Evolutionary conservation across 2,797 vertebrate species (phyloP), one percentile per base, ranked within the genome.

Genomic region (Hirundo rustica): DNA sequence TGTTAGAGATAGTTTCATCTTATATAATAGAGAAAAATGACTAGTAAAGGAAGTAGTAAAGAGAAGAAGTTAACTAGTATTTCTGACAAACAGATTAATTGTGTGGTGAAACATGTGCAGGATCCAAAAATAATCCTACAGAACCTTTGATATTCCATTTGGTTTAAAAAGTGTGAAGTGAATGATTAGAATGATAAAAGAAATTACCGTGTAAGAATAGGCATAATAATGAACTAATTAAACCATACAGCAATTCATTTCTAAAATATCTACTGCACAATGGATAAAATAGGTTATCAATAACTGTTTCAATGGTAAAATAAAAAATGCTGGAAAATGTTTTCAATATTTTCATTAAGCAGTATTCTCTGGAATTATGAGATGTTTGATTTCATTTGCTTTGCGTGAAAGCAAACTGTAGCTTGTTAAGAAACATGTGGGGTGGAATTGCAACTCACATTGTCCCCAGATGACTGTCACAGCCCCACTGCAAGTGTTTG

Each of bases 1-100:
- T 71, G 64, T 47, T 81, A 70, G 36, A 78, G 61, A 7, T 48
- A 67, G 61, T 47, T 73, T 81, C 19, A 34, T 94, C 72, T 77
- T 94, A 57, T 25, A 55, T 17, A 89, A 54, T 51, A 75, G 23
- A 61, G 79, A 78, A 90, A 91, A 90, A 73, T 51, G 30, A 75
- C 68, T 91, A 64, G 87, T 96, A 96, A 90, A 88, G 40, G 53
- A 51, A 97, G 91, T 88, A 75, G 75, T 89, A 58, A 81, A 61
- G 71, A 47, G 67, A 82, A 93, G 47, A 88, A 85, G 92, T 93
- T 92, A 95, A 96, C 93, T 88, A 97, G 92, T 95, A 79, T 94
- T 94, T 96, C 96, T 97, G 97, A 97, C 96, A 96, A 97, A 97
- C 85, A 90, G 96, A 98, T 96, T 96, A 96, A 96, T 80, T 78